These are phyloP conservation scores for Melanogrammus aeglefinus DNA, from an alignment of 2,797 vertebrate genomes.

Conservation along the genomic window DNA sequence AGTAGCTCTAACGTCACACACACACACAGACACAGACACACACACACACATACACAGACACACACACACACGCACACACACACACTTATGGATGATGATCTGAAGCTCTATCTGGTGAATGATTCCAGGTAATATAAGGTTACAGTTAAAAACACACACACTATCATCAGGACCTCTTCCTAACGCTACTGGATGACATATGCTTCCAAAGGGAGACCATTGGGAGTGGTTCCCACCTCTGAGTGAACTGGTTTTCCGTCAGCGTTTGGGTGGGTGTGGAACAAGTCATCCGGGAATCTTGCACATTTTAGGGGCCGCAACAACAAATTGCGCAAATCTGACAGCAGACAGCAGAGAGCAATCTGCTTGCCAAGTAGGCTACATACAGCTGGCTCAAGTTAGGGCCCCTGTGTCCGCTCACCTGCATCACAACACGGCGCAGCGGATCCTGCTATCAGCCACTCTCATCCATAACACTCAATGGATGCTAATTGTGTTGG, in stretches of 20 bases:
- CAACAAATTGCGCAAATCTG: neutral
- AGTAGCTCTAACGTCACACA: neutral
- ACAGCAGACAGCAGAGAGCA: too few species aligned
- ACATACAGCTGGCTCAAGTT: neutral
- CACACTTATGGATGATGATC: too few species aligned
- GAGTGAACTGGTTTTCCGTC: neutral
- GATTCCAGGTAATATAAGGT: neutral
- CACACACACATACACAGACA: conserved; percentile 1
- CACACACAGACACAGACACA: too few species aligned
- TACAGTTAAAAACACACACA: neutral
- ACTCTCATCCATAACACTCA: conserved; percentile 21
- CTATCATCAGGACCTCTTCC: neutral
- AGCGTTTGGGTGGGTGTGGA: neutral
- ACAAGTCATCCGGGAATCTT: too few species aligned
- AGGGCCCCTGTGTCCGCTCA: conserved; percentile 7
- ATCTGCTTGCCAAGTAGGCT: too few species aligned
- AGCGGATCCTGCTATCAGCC: conserved; percentile 14
- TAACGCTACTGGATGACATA: neutral
- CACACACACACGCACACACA: conserved; percentile 3
- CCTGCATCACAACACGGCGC: conserved; percentile 17
- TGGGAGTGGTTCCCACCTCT: neutral
- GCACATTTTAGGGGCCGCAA: too few species aligned
- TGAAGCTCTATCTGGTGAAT: too few species aligned
- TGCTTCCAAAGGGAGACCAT: neutral
- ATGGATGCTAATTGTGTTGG: conserved; percentile 46